A percentile compares a stretch with the other conserved stretches of the same genome.
phyloP scores from a whole-genome alignment of 2,888 invertebrate species.

The Syrista parreyssii region DNA sequence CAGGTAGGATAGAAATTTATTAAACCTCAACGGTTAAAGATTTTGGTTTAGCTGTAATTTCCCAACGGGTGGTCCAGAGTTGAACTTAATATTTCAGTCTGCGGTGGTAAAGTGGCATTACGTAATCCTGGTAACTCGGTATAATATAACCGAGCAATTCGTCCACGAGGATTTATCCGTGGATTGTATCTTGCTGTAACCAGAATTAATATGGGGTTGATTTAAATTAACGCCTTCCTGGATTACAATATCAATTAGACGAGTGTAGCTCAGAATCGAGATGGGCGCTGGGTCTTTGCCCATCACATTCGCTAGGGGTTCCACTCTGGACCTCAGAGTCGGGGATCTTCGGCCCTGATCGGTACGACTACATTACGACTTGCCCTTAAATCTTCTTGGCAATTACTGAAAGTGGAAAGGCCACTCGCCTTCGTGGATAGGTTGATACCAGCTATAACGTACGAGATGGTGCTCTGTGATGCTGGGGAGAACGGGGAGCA shows the following conservation, averaged over 20 bases:
- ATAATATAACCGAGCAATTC: slow-evolving; percentile 24
- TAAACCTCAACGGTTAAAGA: slow-evolving; percentile 43
- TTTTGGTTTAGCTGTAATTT: slow-evolving; percentile 43
- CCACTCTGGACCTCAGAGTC: not conserved
- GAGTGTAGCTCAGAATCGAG: slow-evolving; percentile 17
- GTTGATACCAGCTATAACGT: slow-evolving; percentile 6
- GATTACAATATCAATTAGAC: slow-evolving; percentile 25
- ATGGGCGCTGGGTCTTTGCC: slow-evolving; percentile 5
- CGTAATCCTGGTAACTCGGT: slow-evolving; percentile 22
- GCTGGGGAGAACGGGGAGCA: not conserved
- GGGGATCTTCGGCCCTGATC: not conserved
- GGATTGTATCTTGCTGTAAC: slow-evolving; percentile 37
- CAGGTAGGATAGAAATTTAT: slow-evolving; percentile 32
- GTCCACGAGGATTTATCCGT: slow-evolving; percentile 12
- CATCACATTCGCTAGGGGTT: slow-evolving; percentile 16
- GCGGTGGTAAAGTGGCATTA: slow-evolving; percentile 1
- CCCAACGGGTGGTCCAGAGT: slow-evolving; percentile 32
- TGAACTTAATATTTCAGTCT: not conserved
- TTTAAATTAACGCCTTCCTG: slow-evolving; percentile 33
- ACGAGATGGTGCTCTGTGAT: slow-evolving; percentile 2
- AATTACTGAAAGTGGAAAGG: slow-evolving; percentile 57
- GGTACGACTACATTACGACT: slow-evolving; percentile 33
- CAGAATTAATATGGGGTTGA: slow-evolving; percentile 33
- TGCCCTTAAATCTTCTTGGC: slow-evolving; percentile 54
- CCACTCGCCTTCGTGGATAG: slow-evolving; percentile 28